phyloP scores from a whole-genome alignment of 2,888 invertebrate genomes.

The Morinoia aosen region DNA sequence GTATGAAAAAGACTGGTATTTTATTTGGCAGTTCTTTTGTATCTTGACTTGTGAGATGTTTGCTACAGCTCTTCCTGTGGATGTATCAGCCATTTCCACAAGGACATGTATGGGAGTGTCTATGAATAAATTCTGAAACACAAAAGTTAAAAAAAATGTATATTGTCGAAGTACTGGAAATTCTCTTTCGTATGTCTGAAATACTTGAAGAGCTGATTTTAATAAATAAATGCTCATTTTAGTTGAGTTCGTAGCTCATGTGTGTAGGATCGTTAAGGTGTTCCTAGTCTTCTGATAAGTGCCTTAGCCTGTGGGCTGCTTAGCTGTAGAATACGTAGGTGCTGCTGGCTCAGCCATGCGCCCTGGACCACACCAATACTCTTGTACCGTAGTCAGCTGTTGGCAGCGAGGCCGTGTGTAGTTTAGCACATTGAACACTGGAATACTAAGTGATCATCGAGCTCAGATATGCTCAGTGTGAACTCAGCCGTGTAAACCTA shows the following conservation, averaged over 20 bases:
- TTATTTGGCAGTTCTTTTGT: background rate
- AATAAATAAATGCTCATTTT: background rate
- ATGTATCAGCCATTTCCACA: too few species aligned
- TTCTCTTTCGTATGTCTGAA: background rate
- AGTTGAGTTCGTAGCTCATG: background rate
- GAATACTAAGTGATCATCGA: background rate
- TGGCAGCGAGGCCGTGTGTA: background rate
- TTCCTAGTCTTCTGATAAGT: constrained; percentile 20
- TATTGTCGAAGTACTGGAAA: background rate
- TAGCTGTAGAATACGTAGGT: background rate
- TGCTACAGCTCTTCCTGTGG: background rate
- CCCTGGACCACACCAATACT: constrained; percentile 14
- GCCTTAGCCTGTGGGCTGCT: constrained; percentile 13
- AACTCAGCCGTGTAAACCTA: background rate
- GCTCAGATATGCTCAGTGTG: background rate
- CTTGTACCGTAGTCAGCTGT: constrained; percentile 1
- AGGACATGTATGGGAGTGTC: background rate
- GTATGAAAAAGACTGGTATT: background rate
- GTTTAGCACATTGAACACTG: background rate
- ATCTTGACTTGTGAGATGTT: background rate
- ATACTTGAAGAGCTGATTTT: background rate
- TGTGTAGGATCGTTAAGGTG: background rate
- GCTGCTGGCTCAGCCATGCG: background rate
- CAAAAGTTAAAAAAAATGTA: background rate
- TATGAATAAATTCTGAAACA: background rate